These are phyloP conservation scores for Venustaconcha ellipsiformis DNA, from an alignment of 1,140 invertebrate genomes.

Conservation along the genomic window DNA sequence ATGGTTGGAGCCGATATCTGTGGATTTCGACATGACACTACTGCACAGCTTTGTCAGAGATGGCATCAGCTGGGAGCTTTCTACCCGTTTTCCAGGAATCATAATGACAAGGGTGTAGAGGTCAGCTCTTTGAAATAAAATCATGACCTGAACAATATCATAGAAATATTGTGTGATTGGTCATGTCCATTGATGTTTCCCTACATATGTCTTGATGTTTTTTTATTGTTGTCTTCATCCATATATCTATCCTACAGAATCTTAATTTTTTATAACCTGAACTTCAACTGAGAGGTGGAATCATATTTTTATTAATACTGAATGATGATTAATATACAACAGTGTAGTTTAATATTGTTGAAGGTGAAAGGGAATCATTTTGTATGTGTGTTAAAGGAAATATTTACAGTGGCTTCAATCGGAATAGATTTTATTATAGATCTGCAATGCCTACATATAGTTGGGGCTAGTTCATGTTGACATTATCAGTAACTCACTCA, in stretches of 20 bases:
- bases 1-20: slow-evolving; percentile 92
- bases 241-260: neutral
- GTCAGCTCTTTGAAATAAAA: slow-evolving; percentile 4
- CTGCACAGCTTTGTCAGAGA: slow-evolving; percentile 72
- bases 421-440: no score
- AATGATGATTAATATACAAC: no score
- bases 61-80: slow-evolving; percentile 75
- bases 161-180: neutral
- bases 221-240: neutral
- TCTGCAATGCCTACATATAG: no score
- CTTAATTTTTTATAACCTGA: neutral
- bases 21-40: slow-evolving; percentile 86
- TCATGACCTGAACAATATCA: neutral
- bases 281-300: neutral
- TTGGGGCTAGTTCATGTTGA: no score
- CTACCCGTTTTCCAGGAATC: slow-evolving; percentile 67
- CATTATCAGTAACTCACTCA: no score
- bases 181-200: neutral
- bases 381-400: no score
- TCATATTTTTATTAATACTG: no score
- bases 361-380: no score
- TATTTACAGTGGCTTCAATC: no score
- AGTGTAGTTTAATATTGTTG: no score
- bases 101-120: slow-evolving; percentile 44
- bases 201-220: neutral